These are phyloP conservation scores for Calypte anna DNA, from an alignment of 2,113 vertebrate species.

Conservation along the genomic window DNA sequence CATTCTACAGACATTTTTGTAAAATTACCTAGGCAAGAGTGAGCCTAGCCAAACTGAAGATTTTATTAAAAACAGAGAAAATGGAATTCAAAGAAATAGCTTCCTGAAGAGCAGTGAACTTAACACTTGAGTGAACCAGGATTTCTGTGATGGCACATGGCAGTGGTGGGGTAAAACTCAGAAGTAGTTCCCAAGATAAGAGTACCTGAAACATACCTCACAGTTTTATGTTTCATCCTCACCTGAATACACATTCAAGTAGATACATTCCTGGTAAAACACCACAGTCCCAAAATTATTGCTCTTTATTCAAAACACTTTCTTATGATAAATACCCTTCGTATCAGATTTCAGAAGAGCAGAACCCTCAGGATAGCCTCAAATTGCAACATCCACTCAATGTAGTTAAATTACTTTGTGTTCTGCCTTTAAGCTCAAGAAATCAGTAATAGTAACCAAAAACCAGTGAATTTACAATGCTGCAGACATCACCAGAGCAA, in stretches of 20 bases:
- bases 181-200: background rate
- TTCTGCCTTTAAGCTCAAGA: background rate
- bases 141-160: background rate
- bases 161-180: background rate
- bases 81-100: conserved; percentile 23
- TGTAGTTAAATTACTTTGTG: background rate
- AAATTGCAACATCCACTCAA: background rate
- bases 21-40: conserved; percentile 58
- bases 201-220: background rate
- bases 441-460: background rate
- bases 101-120: conserved; percentile 45
- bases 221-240: background rate
- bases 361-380: background rate
- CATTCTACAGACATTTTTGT: conserved; percentile 38
- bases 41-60: conserved; percentile 38
- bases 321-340: background rate
- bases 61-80: conserved; percentile 61
- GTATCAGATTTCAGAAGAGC: background rate
- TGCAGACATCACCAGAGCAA: background rate
- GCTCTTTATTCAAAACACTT: background rate
- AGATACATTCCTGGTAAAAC: background rate
- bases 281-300: background rate
- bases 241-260: background rate
- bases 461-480: background rate
- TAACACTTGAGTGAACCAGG: conserved; percentile 28